Base-by-base conservation (phyloP, 2,888 invertebrate species). In the Reticulitermes lucifugus region DNA sequence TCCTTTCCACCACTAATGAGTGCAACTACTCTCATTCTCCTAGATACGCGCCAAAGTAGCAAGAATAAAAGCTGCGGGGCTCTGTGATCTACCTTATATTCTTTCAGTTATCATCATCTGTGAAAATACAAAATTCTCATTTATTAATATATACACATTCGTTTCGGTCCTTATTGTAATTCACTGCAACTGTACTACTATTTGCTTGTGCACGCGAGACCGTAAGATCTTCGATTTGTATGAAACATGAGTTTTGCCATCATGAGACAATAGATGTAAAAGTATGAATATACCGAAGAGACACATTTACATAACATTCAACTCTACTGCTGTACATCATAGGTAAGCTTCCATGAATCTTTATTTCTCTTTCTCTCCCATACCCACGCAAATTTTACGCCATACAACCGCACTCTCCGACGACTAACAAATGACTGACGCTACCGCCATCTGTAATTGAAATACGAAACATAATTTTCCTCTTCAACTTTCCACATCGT, bases 1-100 rank as follows among this genome's bases (percentile, higher is more conserved):
- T 99, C 99, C 92, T 99, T 99, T 89, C 99, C 99, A 89, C 99
- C 99, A 92, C 99, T 99, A 88, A 98, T 94, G 91, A 98, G 93
- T 87, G 96, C 97, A 89, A 97, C 96, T 88, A 96, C 96, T 92
- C 94, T 96, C 97, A 97, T 97, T 90, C 92, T 94, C 88, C 6
- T 29, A 46, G 65, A 22, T 83, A 12, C 79, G 51, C 35, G 14
- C 29, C 65, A 21, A 12, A 70, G 71, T 73, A 59, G 60, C 80
- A 59, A 80, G 29, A 80, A 35, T 35, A 60, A 60, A 80, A 80
- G 55, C 21, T 60, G 80, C 41, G 35, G 21, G 29, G 60, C 80
- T 79, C 25, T 29, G 65, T 43, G 65, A 25, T 10, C 70, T 81
- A 81, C 22, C 18, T 46, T 81, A 81, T 43, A 81, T n/a, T 65